These are phyloP conservation scores for Polymixis flavicincta DNA, from an alignment of 2,888 invertebrate species.

Conservation along the genomic window DNA sequence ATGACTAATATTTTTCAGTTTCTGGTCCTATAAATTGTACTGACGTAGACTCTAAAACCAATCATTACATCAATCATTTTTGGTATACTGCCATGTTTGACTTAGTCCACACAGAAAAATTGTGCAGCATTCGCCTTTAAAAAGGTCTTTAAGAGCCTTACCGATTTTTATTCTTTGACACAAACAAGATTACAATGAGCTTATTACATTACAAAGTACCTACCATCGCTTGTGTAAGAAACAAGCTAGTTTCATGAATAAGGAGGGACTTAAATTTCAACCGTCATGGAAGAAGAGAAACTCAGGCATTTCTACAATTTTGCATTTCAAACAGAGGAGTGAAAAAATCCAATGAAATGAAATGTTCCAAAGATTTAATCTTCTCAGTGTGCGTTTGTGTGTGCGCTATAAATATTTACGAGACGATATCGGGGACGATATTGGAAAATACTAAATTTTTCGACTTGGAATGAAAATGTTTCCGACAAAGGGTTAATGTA, in stretches of 20 bases:
- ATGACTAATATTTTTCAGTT: no score
- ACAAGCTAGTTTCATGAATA: neutral
- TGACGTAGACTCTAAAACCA: neutral
- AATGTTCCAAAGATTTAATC: constrained; percentile 75
- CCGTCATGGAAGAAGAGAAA: constrained; percentile 5
- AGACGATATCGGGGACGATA: constrained; percentile 67
- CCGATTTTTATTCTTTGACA: constrained; percentile 4
- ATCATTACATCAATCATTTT: neutral
- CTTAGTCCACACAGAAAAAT: neutral
- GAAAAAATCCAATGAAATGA: constrained; percentile 66
- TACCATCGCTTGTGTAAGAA: neutral
- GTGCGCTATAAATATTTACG: constrained; percentile 79
- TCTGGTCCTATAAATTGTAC: neutral
- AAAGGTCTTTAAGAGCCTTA: neutral
- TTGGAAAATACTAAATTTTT: constrained; percentile 68
- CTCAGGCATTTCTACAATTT: constrained; percentile 34
- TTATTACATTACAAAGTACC: constrained; percentile 4
- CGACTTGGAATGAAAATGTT: constrained; percentile 38
- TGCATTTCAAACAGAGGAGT: constrained; percentile 61
- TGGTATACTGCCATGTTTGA: neutral
- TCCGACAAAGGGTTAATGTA: constrained; percentile 19
- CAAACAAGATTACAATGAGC: constrained; percentile 5
- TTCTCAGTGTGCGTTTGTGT: constrained; percentile 57
- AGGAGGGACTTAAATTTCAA: constrained; percentile 7
- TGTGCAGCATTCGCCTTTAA: neutral